These are phyloP conservation scores for Ophthalmolycus amberensis DNA, from an alignment of 2,113 vertebrate genomes.

Conservation along the genomic window DNA sequence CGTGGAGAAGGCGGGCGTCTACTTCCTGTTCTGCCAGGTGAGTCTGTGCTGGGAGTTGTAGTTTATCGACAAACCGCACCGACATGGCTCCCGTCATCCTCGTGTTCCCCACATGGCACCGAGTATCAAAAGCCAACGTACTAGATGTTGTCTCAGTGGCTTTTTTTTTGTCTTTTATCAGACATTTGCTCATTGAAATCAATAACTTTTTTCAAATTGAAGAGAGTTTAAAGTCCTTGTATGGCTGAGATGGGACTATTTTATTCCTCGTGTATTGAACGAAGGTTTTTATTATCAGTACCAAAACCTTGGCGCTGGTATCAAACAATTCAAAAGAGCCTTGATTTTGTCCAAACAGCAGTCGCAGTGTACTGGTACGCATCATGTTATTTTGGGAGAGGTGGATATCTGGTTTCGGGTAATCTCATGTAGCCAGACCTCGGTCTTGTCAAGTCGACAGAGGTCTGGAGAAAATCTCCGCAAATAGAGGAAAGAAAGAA, in stretches of 20 bases:
- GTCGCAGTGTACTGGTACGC: slow-evolving; percentile 5
- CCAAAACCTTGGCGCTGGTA: too few species aligned
- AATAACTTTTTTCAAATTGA: background rate
- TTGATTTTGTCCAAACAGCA: slow-evolving; percentile 25
- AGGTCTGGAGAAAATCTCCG: slow-evolving; percentile 60
- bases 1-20: slow-evolving; percentile 87
- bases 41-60: slow-evolving; percentile 50
- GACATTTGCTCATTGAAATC: background rate
- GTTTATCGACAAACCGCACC: background rate
- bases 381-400: slow-evolving; percentile 32
- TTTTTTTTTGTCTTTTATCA: background rate
- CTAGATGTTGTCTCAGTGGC: background rate
- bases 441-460: slow-evolving; percentile 47
- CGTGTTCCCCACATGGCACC: background rate
- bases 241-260: too few species aligned
- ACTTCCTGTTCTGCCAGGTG: slow-evolving; percentile 94
- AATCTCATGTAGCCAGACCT: slow-evolving; percentile 45
- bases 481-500: background rate
- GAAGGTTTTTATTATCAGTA: too few species aligned
- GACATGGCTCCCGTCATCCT: background rate
- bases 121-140: background rate
- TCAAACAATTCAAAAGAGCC: background rate
- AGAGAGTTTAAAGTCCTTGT: background rate
- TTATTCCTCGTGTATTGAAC: too few species aligned
- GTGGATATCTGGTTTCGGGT: slow-evolving; percentile 49